Base-by-base conservation (phyloP, 1,140 invertebrate genomes). In the Penaeus chinensis region DNA sequence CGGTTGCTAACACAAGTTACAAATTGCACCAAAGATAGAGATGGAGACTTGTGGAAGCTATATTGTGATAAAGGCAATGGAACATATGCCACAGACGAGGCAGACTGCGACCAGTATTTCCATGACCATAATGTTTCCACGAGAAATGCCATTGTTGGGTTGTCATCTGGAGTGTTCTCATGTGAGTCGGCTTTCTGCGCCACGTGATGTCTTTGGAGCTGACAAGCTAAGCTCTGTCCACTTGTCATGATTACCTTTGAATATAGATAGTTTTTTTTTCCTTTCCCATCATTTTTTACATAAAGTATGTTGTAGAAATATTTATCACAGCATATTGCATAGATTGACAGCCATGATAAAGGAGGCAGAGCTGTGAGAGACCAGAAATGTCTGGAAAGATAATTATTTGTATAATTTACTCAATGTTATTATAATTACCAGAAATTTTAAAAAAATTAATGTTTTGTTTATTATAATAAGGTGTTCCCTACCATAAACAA, bases 81-180 rank as follows among this genome's bases (percentile, higher is more conserved):
- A n/a, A 94, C 89, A 83, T 90, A 89, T 60, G 93, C 94, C 74
- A 90, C 91, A 24, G 92, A 91, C 22, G 78, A 88, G 20, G 42
- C 82, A 8, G 87, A 90, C 16, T 98, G 97, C 92, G 97, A 98
- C 92, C 94, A 94, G 0, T 99, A 98, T 92, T 99, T 95, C 91
- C 63, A 91, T 13, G 90, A 92, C 5, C 92, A 95, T 90, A 93
- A 95, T 27, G 91, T 94, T 0, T 91, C 91, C 0, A 90, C 94
- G 20, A 91, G 94, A 24, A 93, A 93, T 65, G 96, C 95, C 60
- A 96, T 98, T 89, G 95, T 95, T 89, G 96, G 96, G 32, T 92
- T 97, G 2, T 93, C 94, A 60, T 96, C 96, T 90, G 96, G 96
- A 3, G 95, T 96, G 24, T 96, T 97, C 90, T 93, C 95, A 85